Percentiles rank a stretch among this genome's conserved stretches.
Evolutionary conservation across 2,797 vertebrate species (phyloP).

Genomic region (Gorsachius magnificus): DNA sequence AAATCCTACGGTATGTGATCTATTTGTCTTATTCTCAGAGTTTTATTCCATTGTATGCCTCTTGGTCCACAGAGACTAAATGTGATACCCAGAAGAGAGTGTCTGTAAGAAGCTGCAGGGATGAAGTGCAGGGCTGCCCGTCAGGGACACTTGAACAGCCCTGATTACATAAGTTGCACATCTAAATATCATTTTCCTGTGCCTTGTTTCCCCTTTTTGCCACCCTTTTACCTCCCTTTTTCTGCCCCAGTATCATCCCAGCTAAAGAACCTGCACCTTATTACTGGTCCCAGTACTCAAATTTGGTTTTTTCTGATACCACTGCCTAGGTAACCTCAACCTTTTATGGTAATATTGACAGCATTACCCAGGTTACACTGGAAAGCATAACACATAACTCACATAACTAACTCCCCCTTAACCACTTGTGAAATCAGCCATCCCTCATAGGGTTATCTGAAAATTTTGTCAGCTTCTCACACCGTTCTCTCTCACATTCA

Average conservation of each 20-base stretch:
- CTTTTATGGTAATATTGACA: background rate
- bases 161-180: background rate
- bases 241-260: background rate
- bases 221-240: background rate
- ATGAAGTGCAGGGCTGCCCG: background rate
- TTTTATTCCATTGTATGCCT: background rate
- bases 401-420: background rate
- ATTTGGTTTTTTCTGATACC: background rate
- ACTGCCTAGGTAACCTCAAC: background rate
- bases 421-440: background rate
- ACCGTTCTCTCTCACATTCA: background rate
- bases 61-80: background rate
- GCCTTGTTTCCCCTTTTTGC: background rate
- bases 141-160: background rate
- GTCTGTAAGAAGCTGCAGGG: background rate
- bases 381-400: background rate
- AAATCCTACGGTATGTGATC: conserved; percentile 82
- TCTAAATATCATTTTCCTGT: background rate
- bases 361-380: background rate
- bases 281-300: background rate
- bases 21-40: background rate
- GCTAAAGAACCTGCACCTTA: background rate
- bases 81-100: background rate
- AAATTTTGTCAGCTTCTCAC: background rate
- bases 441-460: background rate